Percentiles rank a stretch among this genome's conserved stretches.
phyloP scores from a whole-genome alignment of 2,797 vertebrate species.

The Myripristis jacobus region DNA sequence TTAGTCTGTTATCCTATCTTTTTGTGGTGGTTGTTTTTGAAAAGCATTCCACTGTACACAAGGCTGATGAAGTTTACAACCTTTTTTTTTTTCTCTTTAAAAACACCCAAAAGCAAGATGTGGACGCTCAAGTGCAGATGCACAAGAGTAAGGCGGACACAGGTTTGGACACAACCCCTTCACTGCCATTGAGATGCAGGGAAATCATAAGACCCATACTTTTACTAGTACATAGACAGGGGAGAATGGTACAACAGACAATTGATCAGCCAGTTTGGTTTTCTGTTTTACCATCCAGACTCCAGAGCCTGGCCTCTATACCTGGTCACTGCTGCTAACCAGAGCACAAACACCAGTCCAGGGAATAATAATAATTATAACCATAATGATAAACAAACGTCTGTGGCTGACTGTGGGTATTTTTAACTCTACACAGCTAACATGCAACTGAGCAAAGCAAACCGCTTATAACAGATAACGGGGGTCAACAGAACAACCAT shows the following conservation, averaged over 20 bases:
- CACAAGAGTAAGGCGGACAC: constrained; percentile 53
- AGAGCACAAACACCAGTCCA: neutral
- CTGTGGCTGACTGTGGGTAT: constrained; percentile 6
- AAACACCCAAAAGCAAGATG: constrained; percentile 65
- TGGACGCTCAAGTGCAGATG: constrained; percentile 61
- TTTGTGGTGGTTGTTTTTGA: constrained; percentile 57
- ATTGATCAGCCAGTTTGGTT: neutral
- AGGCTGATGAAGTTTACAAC: constrained; percentile 72
- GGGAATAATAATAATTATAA: neutral
- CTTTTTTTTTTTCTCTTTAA: constrained; percentile 49
- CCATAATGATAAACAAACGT: neutral
- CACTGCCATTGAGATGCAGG: constrained; percentile 49
- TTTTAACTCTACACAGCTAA: constrained; percentile 22
- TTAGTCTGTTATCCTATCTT: constrained; percentile 65
- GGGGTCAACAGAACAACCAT: neutral
- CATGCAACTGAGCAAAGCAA: constrained; percentile 41
- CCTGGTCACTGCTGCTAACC: neutral
- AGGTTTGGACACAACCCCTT: constrained; percentile 52
- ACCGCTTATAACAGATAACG: neutral
- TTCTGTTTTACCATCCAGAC: constrained; percentile 12
- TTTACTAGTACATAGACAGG: neutral
- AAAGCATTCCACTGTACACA: constrained; percentile 78
- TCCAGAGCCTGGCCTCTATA: constrained; percentile 7
- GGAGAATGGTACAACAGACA: neutral
- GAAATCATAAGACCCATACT: constrained; percentile 35